These are phyloP conservation scores for Anthopleura sola DNA, from an alignment of 64 coral and sea anemone species.

Conservation along the genomic window DNA sequence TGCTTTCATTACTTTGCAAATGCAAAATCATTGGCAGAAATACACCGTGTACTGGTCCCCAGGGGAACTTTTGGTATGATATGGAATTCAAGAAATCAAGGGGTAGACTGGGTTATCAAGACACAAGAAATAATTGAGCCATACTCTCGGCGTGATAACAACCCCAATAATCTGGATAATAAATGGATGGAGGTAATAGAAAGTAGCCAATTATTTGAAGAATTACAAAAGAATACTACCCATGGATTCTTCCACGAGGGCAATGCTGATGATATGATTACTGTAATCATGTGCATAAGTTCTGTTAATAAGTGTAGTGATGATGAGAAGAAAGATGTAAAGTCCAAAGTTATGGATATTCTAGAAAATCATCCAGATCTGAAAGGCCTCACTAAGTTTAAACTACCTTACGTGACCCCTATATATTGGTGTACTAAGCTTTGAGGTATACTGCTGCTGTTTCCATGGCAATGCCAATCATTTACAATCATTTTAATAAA, in stretches of 20 bases:
- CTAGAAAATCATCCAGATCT: slow-evolving; percentile 51
- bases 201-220: neutral
- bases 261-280: slow-evolving; percentile 18
- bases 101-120: slow-evolving; percentile 58
- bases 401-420: slow-evolving; percentile 39
- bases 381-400: slow-evolving; percentile 40
- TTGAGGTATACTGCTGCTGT: neutral
- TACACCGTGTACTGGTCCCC: slow-evolving; percentile 73
- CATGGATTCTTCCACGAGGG: neutral
- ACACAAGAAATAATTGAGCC: slow-evolving; percentile 57
- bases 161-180: slow-evolving; percentile 8
- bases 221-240: neutral
- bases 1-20: slow-evolving; percentile 83
- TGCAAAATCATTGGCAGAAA: slow-evolving; percentile 64
- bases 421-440: slow-evolving; percentile 62
- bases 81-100: slow-evolving; percentile 66
- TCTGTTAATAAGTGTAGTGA: slow-evolving; percentile 40
- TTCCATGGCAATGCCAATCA: neutral
- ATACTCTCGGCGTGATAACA: neutral
- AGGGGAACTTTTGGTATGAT: slow-evolving; percentile 72
- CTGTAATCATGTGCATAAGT: slow-evolving; percentile 51
- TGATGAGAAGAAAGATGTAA: slow-evolving; percentile 34
- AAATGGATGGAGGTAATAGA: neutral
- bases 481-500: too few species aligned
- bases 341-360: slow-evolving; percentile 30